Conservation (phyloP, 2,888 invertebrate species). For the Cremastinae sp. region DNA sequence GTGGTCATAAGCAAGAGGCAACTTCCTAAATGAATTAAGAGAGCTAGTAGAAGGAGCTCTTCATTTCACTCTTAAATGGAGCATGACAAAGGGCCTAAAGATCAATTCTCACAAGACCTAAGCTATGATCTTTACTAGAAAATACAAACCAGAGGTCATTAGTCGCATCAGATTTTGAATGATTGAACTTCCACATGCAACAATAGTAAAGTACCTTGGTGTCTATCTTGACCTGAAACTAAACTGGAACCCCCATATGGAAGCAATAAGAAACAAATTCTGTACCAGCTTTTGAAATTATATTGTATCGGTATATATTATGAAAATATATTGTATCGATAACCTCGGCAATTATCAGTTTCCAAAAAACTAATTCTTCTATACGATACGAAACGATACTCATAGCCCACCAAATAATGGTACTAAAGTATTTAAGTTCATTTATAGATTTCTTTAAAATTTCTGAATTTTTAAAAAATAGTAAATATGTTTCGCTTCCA, state of each 20-base stretch:
- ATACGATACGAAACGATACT: too few relatives aligned
- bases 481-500: too few relatives aligned
- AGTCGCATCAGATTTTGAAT: not conserved
- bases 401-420: too few relatives aligned
- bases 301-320: too few relatives aligned
- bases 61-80: not conserved
- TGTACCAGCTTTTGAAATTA: too few relatives aligned
- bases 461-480: too few relatives aligned
- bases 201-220: not conserved
- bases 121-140: not conserved
- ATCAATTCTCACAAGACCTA: not conserved
- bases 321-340: too few relatives aligned
- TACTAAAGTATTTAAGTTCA: too few relatives aligned
- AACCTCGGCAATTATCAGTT: too few relatives aligned
- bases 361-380: too few relatives aligned
- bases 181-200: not conserved
- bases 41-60: not conserved
- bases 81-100: not conserved
- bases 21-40: not conserved
- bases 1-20: not conserved
- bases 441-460: too few relatives aligned
- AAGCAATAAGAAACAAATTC: not conserved
- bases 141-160: not conserved
- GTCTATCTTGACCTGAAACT: not conserved
- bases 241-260: not conserved